Conservation (phyloP, 2,113 vertebrate genomes). For the Tor tambroides region DNA sequence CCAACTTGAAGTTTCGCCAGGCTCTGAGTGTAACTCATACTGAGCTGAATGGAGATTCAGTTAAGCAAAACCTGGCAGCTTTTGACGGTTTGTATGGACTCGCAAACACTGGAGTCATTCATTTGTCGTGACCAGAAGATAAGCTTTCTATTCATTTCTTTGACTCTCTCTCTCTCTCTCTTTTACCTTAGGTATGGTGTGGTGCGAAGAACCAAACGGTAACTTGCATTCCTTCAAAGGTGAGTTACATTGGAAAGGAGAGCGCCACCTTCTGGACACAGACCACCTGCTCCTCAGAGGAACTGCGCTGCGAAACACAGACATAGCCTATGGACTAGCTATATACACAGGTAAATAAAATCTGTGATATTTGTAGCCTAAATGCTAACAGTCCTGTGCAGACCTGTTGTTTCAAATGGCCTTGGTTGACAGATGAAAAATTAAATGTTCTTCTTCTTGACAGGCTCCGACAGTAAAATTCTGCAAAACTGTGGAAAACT, state of each 20-base stretch:
- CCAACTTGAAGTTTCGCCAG: constrained; percentile 91
- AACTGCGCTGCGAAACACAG: constrained; percentile 85
- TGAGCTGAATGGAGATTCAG: constrained; percentile 72
- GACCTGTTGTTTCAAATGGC: not conserved
- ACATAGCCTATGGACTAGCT: constrained; percentile 80
- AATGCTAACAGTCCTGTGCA: no score
- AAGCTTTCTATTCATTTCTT: not conserved
- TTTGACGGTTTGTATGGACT: constrained; percentile 82
- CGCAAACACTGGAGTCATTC: not conserved
- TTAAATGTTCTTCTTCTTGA: not conserved
- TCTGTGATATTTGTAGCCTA: not conserved
- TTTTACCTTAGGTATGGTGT: constrained; percentile 70
- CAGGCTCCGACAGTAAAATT: constrained; percentile 91
- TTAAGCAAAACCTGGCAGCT: constrained; percentile 70
- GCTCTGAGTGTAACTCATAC: constrained; percentile 82
- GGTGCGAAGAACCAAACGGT: constrained; percentile 89
- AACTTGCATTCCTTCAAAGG: constrained; percentile 85
- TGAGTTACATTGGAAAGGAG: constrained; percentile 79
- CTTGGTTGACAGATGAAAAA: not conserved
- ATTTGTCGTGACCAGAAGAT: not conserved
- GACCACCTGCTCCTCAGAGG: constrained; percentile 85
- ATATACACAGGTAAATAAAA: constrained; percentile 82
- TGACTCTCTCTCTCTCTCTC: not conserved
- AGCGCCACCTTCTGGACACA: constrained; percentile 71
- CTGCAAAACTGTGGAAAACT: constrained; percentile 86